Evolutionary conservation across 2,113 vertebrate species (phyloP).

Genomic region (Myiozetetes cayanensis): DNA sequence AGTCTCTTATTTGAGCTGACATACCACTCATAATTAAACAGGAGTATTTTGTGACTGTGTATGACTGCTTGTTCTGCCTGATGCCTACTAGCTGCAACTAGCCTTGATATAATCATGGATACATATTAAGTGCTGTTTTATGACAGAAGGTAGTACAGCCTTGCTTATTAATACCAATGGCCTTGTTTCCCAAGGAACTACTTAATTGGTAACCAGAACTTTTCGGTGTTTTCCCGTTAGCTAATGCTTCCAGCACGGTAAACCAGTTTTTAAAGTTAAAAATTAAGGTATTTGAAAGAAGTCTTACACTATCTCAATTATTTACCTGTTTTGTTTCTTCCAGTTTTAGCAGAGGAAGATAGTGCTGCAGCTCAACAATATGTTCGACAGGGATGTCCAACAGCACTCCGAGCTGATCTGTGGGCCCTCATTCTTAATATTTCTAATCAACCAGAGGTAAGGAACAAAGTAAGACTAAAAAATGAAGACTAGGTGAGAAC

Average conservation of each 20-base stretch:
- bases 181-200: neutral
- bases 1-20: neutral
- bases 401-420: constrained; percentile 87
- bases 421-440: constrained; percentile 94
- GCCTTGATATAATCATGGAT: neutral
- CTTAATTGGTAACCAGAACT: neutral
- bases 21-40: neutral
- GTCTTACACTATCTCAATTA: neutral
- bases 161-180: neutral
- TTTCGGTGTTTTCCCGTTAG: neutral
- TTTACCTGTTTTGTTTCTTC: neutral
- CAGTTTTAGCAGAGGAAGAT: constrained; percentile 89
- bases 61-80: neutral
- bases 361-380: constrained; percentile 95
- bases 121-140: neutral
- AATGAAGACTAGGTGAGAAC: neutral
- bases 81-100: neutral
- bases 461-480: neutral
- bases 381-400: constrained; percentile 92
- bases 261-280: neutral
- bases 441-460: constrained; percentile 90
- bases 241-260: neutral
- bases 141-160: neutral
- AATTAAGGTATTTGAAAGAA: neutral
- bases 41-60: neutral